Conservation (phyloP, 2,888 invertebrate species). For the Orgyia antiqua region DNA sequence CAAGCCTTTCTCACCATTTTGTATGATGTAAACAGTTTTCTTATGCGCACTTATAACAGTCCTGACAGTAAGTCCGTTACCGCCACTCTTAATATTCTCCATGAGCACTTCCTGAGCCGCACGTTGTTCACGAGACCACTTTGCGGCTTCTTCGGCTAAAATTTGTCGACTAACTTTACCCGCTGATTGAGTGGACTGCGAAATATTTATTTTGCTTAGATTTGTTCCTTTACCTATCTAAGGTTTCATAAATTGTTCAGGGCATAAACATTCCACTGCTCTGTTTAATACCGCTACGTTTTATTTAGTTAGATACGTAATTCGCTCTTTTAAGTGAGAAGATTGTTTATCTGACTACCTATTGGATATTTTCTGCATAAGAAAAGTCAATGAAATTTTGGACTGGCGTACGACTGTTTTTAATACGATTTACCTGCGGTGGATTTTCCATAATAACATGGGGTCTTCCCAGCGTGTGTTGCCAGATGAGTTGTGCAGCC, state of each 20-base stretch:
- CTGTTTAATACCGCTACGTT: too few relatives aligned
- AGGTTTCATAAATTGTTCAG: too few relatives aligned
- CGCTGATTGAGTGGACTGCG: constrained; percentile 60
- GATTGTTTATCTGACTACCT: too few relatives aligned
- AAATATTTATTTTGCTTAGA: too few relatives aligned
- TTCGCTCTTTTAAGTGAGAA: too few relatives aligned
- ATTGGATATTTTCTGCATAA: too few relatives aligned
- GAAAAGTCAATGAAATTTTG: too few relatives aligned
- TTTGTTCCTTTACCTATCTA: too few relatives aligned
- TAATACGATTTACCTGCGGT: constrained; percentile 65
- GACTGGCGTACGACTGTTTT: too few relatives aligned
- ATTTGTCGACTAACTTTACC: constrained; percentile 68
- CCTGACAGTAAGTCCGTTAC: constrained; percentile 64
- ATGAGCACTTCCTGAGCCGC: constrained; percentile 67
- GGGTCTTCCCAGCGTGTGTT: constrained; percentile 66
- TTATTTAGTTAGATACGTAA: too few relatives aligned
- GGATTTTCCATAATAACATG: constrained; percentile 69
- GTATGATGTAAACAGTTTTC: constrained; percentile 61
- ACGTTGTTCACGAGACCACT: constrained; percentile 68
- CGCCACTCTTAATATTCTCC: constrained; percentile 70
- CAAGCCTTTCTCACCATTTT: constrained; percentile 64
- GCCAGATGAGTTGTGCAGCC: constrained; percentile 69
- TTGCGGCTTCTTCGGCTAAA: constrained; percentile 66
- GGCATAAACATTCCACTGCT: too few relatives aligned
- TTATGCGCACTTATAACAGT: constrained; percentile 49